Evolutionary conservation across 35 echinoderm and acorn worm species (phyloP).

Genomic region (Acanthaster planci): DNA sequence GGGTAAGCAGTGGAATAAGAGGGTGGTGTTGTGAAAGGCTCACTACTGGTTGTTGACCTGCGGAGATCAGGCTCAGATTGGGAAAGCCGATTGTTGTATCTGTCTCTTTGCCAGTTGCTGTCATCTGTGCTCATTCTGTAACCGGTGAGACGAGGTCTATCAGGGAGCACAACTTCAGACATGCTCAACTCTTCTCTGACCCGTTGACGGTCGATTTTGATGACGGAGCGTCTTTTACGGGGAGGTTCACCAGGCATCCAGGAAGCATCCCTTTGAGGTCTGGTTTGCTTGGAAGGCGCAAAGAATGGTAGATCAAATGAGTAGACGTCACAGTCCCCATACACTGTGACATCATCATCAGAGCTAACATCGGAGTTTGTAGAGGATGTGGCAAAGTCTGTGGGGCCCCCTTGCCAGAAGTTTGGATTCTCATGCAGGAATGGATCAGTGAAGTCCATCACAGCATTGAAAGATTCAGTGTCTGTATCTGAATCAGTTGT

Average conservation of each 20-base stretch:
- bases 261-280: not conserved
- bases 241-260: not conserved
- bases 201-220: not conserved
- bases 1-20: not conserved
- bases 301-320: not conserved
- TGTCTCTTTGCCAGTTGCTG: not conserved
- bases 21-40: not conserved
- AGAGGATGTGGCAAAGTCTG: conserved; percentile 11
- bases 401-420: conserved; percentile 32
- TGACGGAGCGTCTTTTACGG: not conserved
- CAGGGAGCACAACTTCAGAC: conserved; percentile 20
- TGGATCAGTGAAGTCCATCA: conserved; percentile 52
- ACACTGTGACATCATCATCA: conserved; percentile 54
- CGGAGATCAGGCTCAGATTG: conserved; percentile 32
- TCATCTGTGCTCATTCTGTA: not conserved
- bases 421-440: conserved; percentile 47
- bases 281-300: not conserved
- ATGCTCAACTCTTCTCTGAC: conserved; percentile 12
- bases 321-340: conserved; percentile 38
- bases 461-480: conserved; percentile 51
- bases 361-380: conserved; percentile 39
- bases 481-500: conserved; percentile 62
- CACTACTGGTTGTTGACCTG: not conserved
- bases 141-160: conserved; percentile 10
- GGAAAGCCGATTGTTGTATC: not conserved